Evolutionary conservation across 2,113 vertebrate genomes (phyloP).

Genomic region (Mesitornis unicolor): DNA sequence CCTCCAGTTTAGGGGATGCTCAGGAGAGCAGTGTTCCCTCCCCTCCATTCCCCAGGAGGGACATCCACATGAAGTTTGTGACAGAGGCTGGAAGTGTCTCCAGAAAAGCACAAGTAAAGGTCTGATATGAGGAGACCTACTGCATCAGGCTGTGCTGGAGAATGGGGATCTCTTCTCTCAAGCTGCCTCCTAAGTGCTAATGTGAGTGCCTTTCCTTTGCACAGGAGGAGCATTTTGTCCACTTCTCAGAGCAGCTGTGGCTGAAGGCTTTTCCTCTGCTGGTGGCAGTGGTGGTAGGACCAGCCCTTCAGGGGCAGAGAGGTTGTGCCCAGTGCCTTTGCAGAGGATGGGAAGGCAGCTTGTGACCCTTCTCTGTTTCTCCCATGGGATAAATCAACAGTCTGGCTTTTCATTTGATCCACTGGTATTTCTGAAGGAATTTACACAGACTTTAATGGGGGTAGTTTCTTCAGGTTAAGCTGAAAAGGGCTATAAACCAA

Average conservation of each 20-base stretch:
- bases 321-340: not conserved
- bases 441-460: not conserved
- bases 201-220: not conserved
- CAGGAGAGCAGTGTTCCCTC: not conserved
- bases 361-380: not conserved
- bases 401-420: not conserved
- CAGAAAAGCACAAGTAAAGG: not conserved
- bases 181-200: not conserved
- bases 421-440: not conserved
- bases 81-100: not conserved
- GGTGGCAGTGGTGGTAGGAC: not conserved
- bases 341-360: not conserved
- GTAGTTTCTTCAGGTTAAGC: not conserved
- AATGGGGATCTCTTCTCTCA: not conserved
- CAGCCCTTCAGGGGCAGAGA: not conserved
- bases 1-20: not conserved
- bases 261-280: not conserved
- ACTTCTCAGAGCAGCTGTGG: not conserved
- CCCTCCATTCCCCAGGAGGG: not conserved
- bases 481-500: not conserved
- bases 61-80: not conserved
- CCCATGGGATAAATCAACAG: not conserved
- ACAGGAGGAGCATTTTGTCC: rapidly evolving
- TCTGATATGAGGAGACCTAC: not conserved
- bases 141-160: not conserved